These are phyloP conservation scores for Drosophila neotestacea DNA, from an alignment of 2,888 invertebrate genomes.

Conservation along the genomic window DNA sequence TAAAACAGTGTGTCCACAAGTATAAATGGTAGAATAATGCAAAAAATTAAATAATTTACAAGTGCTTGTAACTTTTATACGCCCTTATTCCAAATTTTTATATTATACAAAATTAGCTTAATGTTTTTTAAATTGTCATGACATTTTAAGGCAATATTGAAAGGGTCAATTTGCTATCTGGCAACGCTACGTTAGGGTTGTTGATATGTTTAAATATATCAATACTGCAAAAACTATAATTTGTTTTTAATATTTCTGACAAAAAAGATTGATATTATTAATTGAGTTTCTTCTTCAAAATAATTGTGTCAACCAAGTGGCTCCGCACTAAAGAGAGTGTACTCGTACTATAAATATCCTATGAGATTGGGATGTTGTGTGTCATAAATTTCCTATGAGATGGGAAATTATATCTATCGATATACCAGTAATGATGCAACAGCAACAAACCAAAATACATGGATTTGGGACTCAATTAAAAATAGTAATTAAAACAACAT, in stretches of 20 bases:
- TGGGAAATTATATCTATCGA: no score
- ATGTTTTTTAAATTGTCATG: no score
- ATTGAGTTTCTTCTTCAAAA: no score
- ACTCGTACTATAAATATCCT: no score
- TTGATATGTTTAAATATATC: no score
- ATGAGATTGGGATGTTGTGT: no score
- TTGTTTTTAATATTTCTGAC: no score
- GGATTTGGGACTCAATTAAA: conserved; percentile 1
- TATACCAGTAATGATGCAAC: conserved; percentile 46
- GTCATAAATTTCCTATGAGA: no score
- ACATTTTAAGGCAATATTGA: neutral
- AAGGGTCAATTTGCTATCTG: conserved; percentile 16
- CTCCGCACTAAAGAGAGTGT: no score
- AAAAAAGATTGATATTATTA: no score
- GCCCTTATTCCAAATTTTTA: neutral
- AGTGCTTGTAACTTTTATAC: neutral
- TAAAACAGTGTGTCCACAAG: conserved; percentile 14
- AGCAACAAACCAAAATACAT: conserved; percentile 25
- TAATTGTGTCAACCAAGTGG: no score
- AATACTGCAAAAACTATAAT: no score
- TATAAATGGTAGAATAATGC: neutral
- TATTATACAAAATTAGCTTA: neutral
- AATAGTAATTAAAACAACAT: conserved; percentile 44
- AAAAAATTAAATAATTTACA: neutral
- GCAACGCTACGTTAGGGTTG: conserved; percentile 45